Evolutionary conservation across 2,797 vertebrate species (phyloP).

Genomic region (Pelodytes ibericus): DNA sequence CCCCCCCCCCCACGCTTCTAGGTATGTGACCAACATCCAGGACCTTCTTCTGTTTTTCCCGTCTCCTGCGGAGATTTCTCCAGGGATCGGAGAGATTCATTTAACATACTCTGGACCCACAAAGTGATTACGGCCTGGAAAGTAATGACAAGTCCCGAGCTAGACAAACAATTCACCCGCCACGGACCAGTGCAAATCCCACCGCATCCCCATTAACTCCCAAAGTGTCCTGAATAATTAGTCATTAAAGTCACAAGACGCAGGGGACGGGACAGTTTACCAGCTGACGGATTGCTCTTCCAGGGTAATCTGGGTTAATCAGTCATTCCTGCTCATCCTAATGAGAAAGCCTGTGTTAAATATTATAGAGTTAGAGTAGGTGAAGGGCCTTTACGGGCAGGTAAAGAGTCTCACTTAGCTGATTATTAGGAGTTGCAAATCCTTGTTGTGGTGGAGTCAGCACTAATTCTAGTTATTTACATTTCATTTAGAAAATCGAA

Average conservation of each 20-base stretch:
- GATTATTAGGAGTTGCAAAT: not conserved
- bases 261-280: slow-evolving; percentile 54
- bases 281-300: slow-evolving; percentile 55
- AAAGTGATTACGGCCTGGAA: slow-evolving; percentile 14
- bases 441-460: not conserved
- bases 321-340: slow-evolving; percentile 47
- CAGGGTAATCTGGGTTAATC: slow-evolving; percentile 60
- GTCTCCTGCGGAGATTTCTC: not conserved
- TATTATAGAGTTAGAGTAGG: slow-evolving; percentile 40
- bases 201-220: slow-evolving; percentile 57
- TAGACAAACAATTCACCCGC: slow-evolving; percentile 7
- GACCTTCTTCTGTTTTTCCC: no score
- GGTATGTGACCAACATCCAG: no score
- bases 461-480: not conserved
- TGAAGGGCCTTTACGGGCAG: slow-evolving; percentile 26
- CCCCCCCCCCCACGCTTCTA: no score
- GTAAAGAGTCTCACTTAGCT: not conserved
- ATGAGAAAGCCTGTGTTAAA: not conserved
- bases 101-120: not conserved
- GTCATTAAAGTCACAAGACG: slow-evolving; percentile 59
- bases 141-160: slow-evolving; percentile 18
- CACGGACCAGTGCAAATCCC: slow-evolving; percentile 42
- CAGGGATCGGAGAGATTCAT: not conserved
- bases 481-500: no score
- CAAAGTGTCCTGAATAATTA: slow-evolving; percentile 58